phyloP scores from a whole-genome alignment of 2,888 invertebrate species.

The Sphaeridia pumilis region DNA sequence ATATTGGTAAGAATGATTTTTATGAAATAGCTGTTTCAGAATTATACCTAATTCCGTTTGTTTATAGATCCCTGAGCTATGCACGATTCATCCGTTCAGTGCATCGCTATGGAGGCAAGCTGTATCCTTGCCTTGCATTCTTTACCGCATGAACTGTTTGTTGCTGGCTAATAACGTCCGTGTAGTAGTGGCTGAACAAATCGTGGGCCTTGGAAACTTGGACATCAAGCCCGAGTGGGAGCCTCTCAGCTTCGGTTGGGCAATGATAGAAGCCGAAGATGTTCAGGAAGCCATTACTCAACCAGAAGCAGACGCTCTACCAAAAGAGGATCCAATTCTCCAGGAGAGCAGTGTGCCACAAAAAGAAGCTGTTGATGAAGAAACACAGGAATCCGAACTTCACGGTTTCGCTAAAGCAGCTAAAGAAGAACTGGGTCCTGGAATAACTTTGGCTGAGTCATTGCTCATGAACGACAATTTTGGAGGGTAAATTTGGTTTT shows the following conservation, averaged over 20 bases:
- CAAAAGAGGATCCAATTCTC: background rate
- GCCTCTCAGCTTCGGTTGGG: constrained; percentile 89
- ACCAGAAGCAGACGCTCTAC: too few relatives aligned
- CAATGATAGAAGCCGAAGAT: too few relatives aligned
- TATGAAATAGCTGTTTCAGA: too few relatives aligned
- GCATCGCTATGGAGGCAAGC: constrained; percentile 95
- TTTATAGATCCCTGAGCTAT: constrained; percentile 70
- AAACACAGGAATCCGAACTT: constrained; percentile 35
- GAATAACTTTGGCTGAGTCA: constrained; percentile 31
- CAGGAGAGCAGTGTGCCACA: constrained; percentile 24
- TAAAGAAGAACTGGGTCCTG: constrained; percentile 28
- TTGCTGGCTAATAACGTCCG: constrained; percentile 84
- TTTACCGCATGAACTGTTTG: constrained; percentile 86
- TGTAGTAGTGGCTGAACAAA: constrained; percentile 37
- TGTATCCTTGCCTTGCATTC: constrained; percentile 86
- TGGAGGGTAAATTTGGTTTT: constrained; percentile 29
- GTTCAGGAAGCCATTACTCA: too few relatives aligned
- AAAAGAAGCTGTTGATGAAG: constrained; percentile 37
- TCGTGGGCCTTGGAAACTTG: constrained; percentile 25
- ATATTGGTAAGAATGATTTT: constrained; percentile 50
- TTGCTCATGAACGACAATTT: constrained; percentile 31
- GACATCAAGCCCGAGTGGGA: constrained; percentile 65
- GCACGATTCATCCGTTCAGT: constrained; percentile 90
- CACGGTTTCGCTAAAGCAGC: constrained; percentile 35
- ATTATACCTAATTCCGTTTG: background rate